Base-by-base conservation (phyloP, 2,113 vertebrate genomes). In the Nanorana parkeri region DNA sequence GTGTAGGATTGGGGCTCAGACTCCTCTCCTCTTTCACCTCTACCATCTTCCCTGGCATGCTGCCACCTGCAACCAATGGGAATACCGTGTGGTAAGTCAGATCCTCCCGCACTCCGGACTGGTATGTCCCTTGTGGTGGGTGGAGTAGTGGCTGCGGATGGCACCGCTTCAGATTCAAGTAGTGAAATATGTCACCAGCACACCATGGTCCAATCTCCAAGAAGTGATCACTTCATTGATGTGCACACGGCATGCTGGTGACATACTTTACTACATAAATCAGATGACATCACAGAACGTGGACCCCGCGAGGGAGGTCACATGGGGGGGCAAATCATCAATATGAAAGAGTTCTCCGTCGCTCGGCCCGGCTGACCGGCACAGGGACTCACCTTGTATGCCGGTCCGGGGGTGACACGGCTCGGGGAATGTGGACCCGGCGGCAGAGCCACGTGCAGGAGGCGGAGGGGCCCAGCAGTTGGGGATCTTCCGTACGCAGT, bases 401-500 rank as follows among this genome's bases (percentile, higher is more conserved):
- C 3, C 19, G 51, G 51, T 17, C 17, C 52, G 63, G 29, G 29
- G 17, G 29, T 10, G n/a, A 17, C 16, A 13, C 3, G 23, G 5
- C 19, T 32, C 26, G 1, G 17, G 13, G 71, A 32, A 21, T 17
- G 29, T 17, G 15, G 61, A 28, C n/a, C 21, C 20, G 15, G 61
- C 5, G 54, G 29, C 24, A 10, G 51, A 0, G 16, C 28, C 71
- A 41, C 47, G 41, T 23, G 65, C 4, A n/a, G 69, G 21, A 8
- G 71, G 63, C 17, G 28, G 58, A n/a, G 29, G 51, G 5, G 41
- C 41, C 29, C 52, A 55, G 10, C 52, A 68, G 29, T n/a, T 10
- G 5, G 72, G 51, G 52, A 76, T 83, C 72, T 68, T 83, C 32
- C 65, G 68, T 32, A 89, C 85, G 80, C 88, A 90, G 82, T 88